Conservation (phyloP, 2,797 vertebrate species). For the Gymnothorax javanicus region DNA sequence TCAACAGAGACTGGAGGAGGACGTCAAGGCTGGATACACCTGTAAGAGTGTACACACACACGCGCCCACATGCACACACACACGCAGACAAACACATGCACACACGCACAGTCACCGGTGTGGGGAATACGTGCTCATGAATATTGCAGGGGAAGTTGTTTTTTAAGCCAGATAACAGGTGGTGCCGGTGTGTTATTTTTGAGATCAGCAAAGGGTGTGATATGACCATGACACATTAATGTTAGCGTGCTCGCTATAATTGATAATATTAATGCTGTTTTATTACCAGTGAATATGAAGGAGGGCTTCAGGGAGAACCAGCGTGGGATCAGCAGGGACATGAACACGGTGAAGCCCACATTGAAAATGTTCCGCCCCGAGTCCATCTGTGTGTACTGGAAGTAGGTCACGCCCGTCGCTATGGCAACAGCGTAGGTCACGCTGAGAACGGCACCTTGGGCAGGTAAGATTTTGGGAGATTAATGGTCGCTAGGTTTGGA, state of each 20-base stretch:
- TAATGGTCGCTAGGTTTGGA: background rate
- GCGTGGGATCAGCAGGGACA: conserved; percentile 76
- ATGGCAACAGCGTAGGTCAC: conserved; percentile 77
- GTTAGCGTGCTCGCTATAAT: background rate
- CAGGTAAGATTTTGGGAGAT: background rate
- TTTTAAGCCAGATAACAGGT: background rate
- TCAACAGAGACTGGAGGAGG: conserved; percentile 71
- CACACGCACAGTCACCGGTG: background rate
- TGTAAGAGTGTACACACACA: conserved; percentile 18
- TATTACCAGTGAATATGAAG: conserved; percentile 72
- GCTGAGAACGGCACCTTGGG: conserved; percentile 75
- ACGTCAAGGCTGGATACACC: conserved; percentile 66
- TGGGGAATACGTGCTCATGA: background rate
- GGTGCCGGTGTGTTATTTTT: background rate
- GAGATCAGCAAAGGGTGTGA: background rate
- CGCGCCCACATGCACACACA: background rate
- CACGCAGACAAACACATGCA: background rate
- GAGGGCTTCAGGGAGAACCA: conserved; percentile 65
- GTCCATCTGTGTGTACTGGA: conserved; percentile 79
- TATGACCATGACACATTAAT: background rate
- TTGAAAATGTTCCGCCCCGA: conserved; percentile 85
- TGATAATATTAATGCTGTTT: background rate
- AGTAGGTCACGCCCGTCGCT: conserved; percentile 78
- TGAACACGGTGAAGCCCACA: conserved; percentile 82
- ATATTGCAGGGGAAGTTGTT: background rate